Evolutionary conservation across 2,113 vertebrate species (phyloP).

Genomic region (Stegastes partitus): DNA sequence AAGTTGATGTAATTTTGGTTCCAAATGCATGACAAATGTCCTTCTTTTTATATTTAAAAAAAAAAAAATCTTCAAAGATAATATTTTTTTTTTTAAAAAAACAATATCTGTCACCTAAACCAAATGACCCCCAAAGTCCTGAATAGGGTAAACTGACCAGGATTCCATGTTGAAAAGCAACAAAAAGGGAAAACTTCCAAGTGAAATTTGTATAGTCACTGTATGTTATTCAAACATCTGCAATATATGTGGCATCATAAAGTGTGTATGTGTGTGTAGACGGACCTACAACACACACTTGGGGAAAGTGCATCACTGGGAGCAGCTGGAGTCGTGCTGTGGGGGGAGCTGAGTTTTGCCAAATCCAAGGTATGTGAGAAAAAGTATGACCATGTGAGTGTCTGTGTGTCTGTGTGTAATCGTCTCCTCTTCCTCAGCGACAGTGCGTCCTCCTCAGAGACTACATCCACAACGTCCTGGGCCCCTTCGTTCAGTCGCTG

Average conservation of each 20-base stretch:
- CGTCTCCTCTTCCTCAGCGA: constrained; percentile 72
- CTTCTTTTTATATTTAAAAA: no score
- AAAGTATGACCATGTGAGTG: not conserved
- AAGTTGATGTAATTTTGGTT: no score
- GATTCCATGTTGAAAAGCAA: no score
- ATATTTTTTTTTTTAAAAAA: no score
- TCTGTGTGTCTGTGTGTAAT: constrained; percentile 10
- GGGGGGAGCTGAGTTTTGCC: constrained; percentile 80
- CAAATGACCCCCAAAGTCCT: no score
- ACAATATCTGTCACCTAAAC: no score
- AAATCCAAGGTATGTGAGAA: constrained; percentile 71
- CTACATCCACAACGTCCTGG: constrained; percentile 85
- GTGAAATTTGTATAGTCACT: no score
- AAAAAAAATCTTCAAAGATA: no score
- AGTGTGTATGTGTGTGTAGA: constrained; percentile 60
- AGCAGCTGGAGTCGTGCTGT: constrained; percentile 83
- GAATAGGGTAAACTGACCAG: no score
- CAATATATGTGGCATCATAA: not conserved
- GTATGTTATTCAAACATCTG: no score
- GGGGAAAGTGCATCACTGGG: constrained; percentile 83
- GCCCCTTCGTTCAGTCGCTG: constrained; percentile 86
- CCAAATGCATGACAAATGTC: no score
- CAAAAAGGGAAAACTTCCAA: no score
- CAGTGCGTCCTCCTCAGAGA: constrained; percentile 86
- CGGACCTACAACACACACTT: constrained; percentile 80